Evolutionary conservation across 2,888 invertebrate genomes (phyloP), one percentile per base, ranked within the genome.

Genomic region (Mythimna loreyi): DNA sequence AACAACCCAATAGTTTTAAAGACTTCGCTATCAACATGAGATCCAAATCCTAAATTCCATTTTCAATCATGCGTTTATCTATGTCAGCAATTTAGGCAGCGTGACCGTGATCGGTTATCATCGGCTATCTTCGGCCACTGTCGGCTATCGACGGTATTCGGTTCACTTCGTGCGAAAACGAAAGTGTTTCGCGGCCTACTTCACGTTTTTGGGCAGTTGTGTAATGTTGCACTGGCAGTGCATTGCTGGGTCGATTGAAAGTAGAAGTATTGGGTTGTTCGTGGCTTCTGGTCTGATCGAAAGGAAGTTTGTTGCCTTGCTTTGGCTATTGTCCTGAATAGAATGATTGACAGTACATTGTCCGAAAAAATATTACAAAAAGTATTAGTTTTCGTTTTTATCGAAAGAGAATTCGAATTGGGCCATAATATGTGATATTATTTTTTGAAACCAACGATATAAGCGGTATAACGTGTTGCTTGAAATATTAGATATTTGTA

Each of bases 151-250:
- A 62, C 82, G 59, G 67, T 60, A 62, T 73, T 73, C 65, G 82
- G 81, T 80, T 71, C 76, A 83, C 70, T 74, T 81, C 82, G 85
- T 84, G 89, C 91, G 91, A 92, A 93, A 93, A 90, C 89, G 95
- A 93, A 92, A 93, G 93, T 92, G 87, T 89, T 87, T 85, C 89
- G 86, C 90, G 90, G 88, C 92, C 91, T 89, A 92, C 90, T 87
- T 92, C 62, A 75, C 86, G 85, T 82, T 90, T 91, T 92, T 89
- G 89, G 90, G 81, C 78, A 66, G 73, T 93, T 92, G 87, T 83
- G 89, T 87, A 90, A 92, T 67, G 64, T 70, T 85, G 86, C 86
- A 87, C 72, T 83, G 79, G 78, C 86, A 87, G 79, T 84, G 86
- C 86, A 86, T 66, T 73, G 70, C 65, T 43, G 53, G 45, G 58